Base-by-base conservation (phyloP, 2,888 invertebrate species). In the Odontomyia ornata region DNA sequence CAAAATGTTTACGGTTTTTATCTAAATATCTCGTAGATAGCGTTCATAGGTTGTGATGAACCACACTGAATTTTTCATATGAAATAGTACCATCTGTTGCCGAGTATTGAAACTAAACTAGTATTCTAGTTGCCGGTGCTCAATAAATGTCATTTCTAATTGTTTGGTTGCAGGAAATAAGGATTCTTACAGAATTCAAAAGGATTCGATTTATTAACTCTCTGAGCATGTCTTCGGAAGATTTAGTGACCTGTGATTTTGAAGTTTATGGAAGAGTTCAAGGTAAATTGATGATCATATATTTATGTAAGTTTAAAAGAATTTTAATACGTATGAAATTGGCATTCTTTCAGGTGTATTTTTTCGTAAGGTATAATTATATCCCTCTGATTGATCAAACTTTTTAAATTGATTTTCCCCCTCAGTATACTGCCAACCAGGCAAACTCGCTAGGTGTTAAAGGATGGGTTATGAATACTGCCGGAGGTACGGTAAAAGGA, bases 391-490 rank as follows among this genome's bases (percentile, higher is more conserved):
- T 21, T 23, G 9, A 36, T 36, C 3, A 36, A n/a, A n/a, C n/a
- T n/a, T n/a, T 36, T 36, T 36, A 3, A 36, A 3, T 36, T 36
- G 36, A 62, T 62, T 64, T 13, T 25, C 30, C 28, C 18, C 15
- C 21, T 18, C 43, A 92, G 91, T 88, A 89, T 81, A 92, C 92
- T 0, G 88, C 90, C 82, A 86, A 88, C 79, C 88, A 89, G 81
- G 91, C 90, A 0, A 88, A 87, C 76, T 85, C 87, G 78, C 84
- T 92, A 28, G 89, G 89, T 25, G 79, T 93, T 1, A 88, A 85
- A 78, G 93, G 93, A 56, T 92, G 91, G 91, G 91, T 91, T 81
- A 91, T 89, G 90, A 93, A 93, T 81, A 92, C 92, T 0, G 81
- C 84, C 0, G 82, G 84, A 4, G 91, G 89, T 5, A 91, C 92